phyloP scores from a whole-genome alignment of 2,113 vertebrate genomes.

The Pseudorectes ferrugineus region DNA sequence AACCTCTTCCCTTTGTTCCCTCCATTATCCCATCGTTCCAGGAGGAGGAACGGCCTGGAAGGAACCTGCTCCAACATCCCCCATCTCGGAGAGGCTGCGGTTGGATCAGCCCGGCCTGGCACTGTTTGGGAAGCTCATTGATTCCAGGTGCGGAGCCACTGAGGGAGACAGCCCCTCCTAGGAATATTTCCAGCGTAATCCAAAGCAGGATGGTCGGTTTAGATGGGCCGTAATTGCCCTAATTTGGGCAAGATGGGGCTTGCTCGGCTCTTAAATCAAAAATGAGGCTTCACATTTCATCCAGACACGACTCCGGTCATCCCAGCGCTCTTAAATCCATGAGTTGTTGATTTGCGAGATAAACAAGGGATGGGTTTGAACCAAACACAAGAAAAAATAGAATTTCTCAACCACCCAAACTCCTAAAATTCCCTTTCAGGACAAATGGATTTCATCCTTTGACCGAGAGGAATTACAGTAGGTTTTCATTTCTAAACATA shows the following conservation, averaged over 20 bases:
- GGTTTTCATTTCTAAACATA: not conserved
- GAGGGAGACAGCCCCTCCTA: not conserved
- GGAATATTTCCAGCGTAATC: not conserved
- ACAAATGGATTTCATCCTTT: not conserved
- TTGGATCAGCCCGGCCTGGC: not conserved
- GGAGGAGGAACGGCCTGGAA: not conserved
- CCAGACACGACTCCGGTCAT: not conserved
- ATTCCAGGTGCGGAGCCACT: not conserved
- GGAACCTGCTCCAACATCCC: not conserved
- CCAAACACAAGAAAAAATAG: not conserved
- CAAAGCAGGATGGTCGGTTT: not conserved
- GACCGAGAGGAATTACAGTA: not conserved
- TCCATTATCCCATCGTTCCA: accelerated
- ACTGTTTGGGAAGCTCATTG: not conserved
- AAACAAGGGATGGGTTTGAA: not conserved
- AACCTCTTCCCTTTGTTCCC: not conserved
- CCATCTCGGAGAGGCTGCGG: not conserved
- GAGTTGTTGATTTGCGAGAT: not conserved
- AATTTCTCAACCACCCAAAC: not conserved
- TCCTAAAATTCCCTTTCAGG: not conserved
- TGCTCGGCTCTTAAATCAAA: not conserved
- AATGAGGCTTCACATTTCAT: not conserved
- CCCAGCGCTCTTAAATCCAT: not conserved
- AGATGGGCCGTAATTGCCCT: not conserved
- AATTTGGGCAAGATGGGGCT: constrained; percentile 30